Conservation (phyloP, 1,140 invertebrate genomes). For the Nixonia krombeini region DNA sequence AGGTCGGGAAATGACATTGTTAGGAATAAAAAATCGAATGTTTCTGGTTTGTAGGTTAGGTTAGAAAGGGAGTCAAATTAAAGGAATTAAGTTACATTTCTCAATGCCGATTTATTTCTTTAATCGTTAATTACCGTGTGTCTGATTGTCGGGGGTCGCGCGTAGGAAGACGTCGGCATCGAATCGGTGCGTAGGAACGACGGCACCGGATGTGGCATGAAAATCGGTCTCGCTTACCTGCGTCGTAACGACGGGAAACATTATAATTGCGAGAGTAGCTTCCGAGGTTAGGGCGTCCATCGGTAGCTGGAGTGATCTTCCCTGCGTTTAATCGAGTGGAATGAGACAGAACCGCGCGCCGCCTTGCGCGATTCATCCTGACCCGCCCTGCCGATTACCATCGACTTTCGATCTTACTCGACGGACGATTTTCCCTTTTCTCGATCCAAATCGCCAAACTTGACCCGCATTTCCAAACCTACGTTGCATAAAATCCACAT, state of each 20-base stretch:
- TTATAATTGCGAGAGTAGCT: constrained; percentile 60
- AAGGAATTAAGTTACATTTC: too few species aligned
- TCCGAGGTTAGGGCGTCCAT: constrained; percentile 56
- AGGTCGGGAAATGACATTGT: too few species aligned
- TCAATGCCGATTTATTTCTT: too few species aligned
- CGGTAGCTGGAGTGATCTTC: constrained; percentile 54
- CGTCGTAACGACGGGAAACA: constrained; percentile 64
- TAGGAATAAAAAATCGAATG: too few species aligned
- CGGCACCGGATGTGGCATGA: constrained; percentile 62
- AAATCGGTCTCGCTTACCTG: constrained; percentile 67
- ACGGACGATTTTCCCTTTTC: too few species aligned
- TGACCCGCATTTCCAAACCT: constrained; percentile 2
- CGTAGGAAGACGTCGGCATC: constrained; percentile 30
- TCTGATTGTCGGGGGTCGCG: constrained; percentile 29
- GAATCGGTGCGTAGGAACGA: constrained; percentile 23
- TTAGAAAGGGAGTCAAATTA: too few species aligned
- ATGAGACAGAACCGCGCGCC: constrained; percentile 55
- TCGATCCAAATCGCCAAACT: too few species aligned
- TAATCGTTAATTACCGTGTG: too few species aligned
- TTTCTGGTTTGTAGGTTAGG: too few species aligned
- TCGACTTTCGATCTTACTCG: background rate
- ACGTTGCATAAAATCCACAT: background rate
- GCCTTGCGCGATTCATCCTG: constrained; percentile 12
- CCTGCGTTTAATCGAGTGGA: constrained; percentile 63
- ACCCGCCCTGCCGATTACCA: background rate